These are phyloP conservation scores for Agrilus biguttatus DNA, from an alignment of 2,888 invertebrate species.

Conservation along the genomic window DNA sequence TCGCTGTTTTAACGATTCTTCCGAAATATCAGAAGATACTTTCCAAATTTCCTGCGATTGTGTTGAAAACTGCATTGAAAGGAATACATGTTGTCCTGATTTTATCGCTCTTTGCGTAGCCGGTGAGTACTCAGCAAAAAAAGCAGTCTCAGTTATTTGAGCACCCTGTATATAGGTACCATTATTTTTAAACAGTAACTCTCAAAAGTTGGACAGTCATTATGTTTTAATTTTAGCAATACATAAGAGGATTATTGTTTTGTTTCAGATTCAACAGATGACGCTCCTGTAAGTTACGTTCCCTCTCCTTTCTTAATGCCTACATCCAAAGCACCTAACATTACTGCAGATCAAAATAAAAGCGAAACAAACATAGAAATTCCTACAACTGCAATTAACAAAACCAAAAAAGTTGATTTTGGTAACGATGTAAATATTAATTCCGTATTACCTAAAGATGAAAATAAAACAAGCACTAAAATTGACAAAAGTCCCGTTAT, in stretches of 20 bases:
- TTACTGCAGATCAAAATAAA: not conserved
- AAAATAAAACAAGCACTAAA: slow-evolving; percentile 1
- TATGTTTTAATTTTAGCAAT: too few relatives aligned
- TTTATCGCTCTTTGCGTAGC: slow-evolving; percentile 43
- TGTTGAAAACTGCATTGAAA: slow-evolving; percentile 35
- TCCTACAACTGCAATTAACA: slow-evolving; percentile 2
- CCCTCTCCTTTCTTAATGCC: not conserved
- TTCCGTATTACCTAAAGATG: not conserved
- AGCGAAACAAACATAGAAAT: not conserved
- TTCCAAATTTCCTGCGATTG: slow-evolving; percentile 41
- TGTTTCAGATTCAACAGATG: too few relatives aligned
- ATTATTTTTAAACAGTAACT: too few relatives aligned
- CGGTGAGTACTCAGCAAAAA: slow-evolving; percentile 18
- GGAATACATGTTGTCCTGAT: slow-evolving; percentile 51
- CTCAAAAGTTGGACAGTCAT: too few relatives aligned
- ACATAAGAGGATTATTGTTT: too few relatives aligned
- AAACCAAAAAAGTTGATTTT: slow-evolving; percentile 3
- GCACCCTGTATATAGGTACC: too few relatives aligned
- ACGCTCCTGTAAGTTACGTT: too few relatives aligned
- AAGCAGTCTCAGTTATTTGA: not conserved
- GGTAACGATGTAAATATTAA: slow-evolving; percentile 3
- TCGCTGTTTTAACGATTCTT: slow-evolving; percentile 28
- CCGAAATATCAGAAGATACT: not conserved
- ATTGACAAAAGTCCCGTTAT: not conserved
- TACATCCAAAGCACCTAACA: not conserved